Evolutionary conservation across 2,888 invertebrate species (phyloP).

Genomic region (Scaptomyza cyrtandrae): DNA sequence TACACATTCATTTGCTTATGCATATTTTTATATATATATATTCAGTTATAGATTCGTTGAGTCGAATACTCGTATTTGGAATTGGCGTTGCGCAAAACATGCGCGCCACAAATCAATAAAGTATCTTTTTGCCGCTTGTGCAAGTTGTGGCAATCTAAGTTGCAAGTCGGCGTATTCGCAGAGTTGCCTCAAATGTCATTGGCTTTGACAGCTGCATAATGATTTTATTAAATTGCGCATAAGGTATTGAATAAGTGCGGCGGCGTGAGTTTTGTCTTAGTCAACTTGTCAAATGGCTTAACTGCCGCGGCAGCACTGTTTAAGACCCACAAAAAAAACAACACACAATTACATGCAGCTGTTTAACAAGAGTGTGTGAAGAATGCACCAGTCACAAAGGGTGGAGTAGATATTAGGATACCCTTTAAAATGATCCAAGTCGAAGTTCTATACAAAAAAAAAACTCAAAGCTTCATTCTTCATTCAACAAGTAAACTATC

Average conservation of each 20-base stretch:
- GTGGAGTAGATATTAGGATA: constrained; percentile 1
- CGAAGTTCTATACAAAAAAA: too few species aligned
- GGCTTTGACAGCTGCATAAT: constrained; percentile 71
- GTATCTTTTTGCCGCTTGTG: constrained; percentile 42
- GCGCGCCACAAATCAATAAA: constrained; percentile 71
- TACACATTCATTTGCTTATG: constrained; percentile 25
- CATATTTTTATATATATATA: constrained; percentile 30
- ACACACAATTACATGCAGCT: background rate
- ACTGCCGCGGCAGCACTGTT: constrained; percentile 32
- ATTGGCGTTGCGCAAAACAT: constrained; percentile 66
- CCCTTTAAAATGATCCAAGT: constrained; percentile 4
- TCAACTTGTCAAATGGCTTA: constrained; percentile 62
- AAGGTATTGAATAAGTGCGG: constrained; percentile 64
- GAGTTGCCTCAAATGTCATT: constrained; percentile 67
- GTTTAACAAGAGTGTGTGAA: constrained; percentile 10
- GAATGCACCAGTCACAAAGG: constrained; percentile 19
- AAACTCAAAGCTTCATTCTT: too few species aligned
- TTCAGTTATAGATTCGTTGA: constrained; percentile 39
- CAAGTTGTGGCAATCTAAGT: constrained; percentile 34
- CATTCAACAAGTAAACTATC: too few species aligned
- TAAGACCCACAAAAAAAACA: constrained; percentile 19
- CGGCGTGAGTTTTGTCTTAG: constrained; percentile 63
- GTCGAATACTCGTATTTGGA: constrained; percentile 38
- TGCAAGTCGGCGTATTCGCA: constrained; percentile 28
- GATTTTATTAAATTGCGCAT: constrained; percentile 74